These are phyloP conservation scores for Plectrocnemia conspersa DNA, from an alignment of 1,140 invertebrate genomes.

Conservation along the genomic window DNA sequence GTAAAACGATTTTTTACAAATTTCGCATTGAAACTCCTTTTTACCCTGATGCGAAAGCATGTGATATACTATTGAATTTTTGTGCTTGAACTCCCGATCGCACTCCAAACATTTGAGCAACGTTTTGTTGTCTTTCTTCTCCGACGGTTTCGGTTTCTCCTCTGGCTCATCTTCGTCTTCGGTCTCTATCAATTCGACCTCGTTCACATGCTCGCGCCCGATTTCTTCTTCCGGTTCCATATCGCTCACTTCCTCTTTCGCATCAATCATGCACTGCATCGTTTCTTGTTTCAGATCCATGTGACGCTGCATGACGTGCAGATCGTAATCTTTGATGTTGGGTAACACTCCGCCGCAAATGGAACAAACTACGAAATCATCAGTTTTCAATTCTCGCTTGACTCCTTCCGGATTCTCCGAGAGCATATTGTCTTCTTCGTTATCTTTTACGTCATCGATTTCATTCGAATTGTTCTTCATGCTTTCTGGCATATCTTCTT, in stretches of 20 bases:
- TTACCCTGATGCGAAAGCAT: constrained; percentile 72
- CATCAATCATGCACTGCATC: constrained; percentile 43
- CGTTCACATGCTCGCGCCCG: constrained; percentile 37
- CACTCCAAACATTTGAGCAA: constrained; percentile 61
- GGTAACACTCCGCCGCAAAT: constrained; percentile 24
- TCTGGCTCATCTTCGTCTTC: constrained; percentile 29
- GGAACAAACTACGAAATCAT: constrained; percentile 22
- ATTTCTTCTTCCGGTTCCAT: constrained; percentile 40
- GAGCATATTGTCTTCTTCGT: background rate
- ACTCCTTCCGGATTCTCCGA: constrained; percentile 10
- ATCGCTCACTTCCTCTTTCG: constrained; percentile 42
- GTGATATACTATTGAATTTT: constrained; percentile 81
- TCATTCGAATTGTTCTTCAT: background rate
- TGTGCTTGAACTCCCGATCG: constrained; percentile 68
- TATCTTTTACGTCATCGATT: background rate
- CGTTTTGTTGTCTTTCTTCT: constrained; percentile 21
- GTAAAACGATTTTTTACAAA: constrained; percentile 79
- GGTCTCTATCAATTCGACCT: constrained; percentile 36
- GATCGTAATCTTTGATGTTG: constrained; percentile 21
- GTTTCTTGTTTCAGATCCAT: constrained; percentile 39
- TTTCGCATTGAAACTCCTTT: constrained; percentile 70
- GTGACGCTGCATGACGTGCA: constrained; percentile 27
- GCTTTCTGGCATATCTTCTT: constrained; percentile 5
- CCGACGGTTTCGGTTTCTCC: constrained; percentile 36
- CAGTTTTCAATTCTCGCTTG: constrained; percentile 4